phyloP scores from a whole-genome alignment of 1,140 invertebrate genomes.

The Schlechtendalia chinensis region DNA sequence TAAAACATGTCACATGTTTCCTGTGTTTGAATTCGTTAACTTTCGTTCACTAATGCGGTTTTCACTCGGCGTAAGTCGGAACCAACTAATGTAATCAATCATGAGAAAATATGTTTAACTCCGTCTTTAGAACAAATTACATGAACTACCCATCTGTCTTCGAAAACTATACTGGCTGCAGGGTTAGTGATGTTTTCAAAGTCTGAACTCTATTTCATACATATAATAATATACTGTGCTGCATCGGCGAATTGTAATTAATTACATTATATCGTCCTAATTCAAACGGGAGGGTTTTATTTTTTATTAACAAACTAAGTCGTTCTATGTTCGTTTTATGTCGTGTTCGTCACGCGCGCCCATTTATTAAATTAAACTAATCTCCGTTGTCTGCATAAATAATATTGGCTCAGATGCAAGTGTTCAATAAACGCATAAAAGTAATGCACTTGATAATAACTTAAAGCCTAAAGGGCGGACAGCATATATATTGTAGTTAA shows the following conservation, averaged over 20 bases:
- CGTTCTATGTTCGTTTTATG: neutral
- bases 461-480: too few species aligned
- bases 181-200: slow-evolving; percentile 5
- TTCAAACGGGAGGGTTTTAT: neutral
- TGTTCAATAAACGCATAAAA: too few species aligned
- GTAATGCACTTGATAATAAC: too few species aligned
- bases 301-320: neutral
- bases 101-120: neutral
- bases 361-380: neutral
- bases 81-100: neutral
- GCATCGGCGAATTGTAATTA: neutral
- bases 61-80: neutral
- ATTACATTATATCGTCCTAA: neutral
- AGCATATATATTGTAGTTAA: too few species aligned
- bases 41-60: neutral
- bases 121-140: neutral
- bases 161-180: neutral
- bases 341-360: neutral
- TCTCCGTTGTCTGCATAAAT: too few species aligned
- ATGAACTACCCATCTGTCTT: neutral
- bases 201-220: neutral
- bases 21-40: neutral
- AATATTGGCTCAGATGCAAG: too few species aligned
- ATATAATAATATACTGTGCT: neutral
- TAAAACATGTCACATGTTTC: neutral